phyloP scores from a whole-genome alignment of 2,888 invertebrate species.

The Mythimna lalbum region DNA sequence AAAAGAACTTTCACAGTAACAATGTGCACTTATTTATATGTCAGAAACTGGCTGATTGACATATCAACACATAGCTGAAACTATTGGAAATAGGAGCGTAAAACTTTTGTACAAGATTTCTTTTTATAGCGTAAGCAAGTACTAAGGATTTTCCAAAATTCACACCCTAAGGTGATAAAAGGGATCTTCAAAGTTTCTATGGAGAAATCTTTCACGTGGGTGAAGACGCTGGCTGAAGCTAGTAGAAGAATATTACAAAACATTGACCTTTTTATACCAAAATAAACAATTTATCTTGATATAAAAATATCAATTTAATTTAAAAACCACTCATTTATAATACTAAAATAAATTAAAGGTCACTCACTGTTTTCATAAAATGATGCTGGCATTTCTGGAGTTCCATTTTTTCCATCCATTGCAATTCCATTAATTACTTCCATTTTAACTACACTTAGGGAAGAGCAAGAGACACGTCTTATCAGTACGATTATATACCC shows the following conservation, averaged over 20 bases:
- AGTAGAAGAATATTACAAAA: background rate
- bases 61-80: no score
- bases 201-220: no score
- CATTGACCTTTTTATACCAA: background rate
- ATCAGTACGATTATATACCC: constrained; percentile 22
- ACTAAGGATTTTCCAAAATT: no score
- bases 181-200: no score
- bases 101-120: no score
- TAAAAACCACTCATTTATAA: no score
- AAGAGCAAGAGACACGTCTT: constrained; percentile 32
- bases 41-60: no score
- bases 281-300: background rate
- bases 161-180: no score
- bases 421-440: constrained; percentile 19
- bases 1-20: background rate
- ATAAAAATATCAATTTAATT: background rate
- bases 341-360: background rate
- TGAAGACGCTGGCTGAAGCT: no score
- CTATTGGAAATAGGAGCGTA: no score
- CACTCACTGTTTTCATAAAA: constrained; percentile 37
- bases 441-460: constrained; percentile 20
- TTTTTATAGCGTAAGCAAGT: no score
- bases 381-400: background rate
- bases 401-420: constrained; percentile 26
- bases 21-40: no score